phyloP scores from a whole-genome alignment of 2,888 invertebrate genomes.

The Marasmarcha lunaedactyla region DNA sequence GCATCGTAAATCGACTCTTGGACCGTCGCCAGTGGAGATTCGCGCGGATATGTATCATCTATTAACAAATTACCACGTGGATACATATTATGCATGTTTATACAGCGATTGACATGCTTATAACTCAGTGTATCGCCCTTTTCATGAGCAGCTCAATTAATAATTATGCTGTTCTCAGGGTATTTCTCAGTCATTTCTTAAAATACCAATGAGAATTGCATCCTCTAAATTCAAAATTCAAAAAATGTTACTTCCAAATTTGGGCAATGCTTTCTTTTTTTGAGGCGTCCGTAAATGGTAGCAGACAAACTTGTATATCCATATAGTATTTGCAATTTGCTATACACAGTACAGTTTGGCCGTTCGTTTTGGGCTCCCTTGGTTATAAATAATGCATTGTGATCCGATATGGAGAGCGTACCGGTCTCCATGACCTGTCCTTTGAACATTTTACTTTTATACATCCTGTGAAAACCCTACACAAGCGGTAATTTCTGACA shows the following conservation, averaged over 20 bases:
- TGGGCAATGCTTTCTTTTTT: neutral
- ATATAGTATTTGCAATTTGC: conserved; percentile 9
- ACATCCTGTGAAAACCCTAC: neutral
- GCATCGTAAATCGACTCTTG: neutral
- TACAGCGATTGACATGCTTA: neutral
- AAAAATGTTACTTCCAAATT: neutral
- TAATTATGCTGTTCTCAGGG: no score
- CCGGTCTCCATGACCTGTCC: conserved; percentile 23
- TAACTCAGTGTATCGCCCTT: no score
- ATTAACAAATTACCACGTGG: neutral
- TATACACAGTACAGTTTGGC: conserved; percentile 8
- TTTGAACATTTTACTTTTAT: neutral
- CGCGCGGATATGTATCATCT: neutral
- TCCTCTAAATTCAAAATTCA: no score
- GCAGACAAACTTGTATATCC: neutral
- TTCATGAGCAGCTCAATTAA: no score
- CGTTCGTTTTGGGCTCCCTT: conserved; percentile 18
- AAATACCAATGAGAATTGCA: no score
- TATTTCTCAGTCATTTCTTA: no score
- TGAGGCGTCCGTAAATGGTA: neutral
- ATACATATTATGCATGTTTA: neutral
- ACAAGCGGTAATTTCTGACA: no score
- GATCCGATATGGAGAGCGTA: conserved; percentile 25
- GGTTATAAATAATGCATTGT: conserved; percentile 37
- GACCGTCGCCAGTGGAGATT: neutral